These are phyloP conservation scores for Halocaridina rubra DNA, from an alignment of 2,888 invertebrate species.

Conservation along the genomic window DNA sequence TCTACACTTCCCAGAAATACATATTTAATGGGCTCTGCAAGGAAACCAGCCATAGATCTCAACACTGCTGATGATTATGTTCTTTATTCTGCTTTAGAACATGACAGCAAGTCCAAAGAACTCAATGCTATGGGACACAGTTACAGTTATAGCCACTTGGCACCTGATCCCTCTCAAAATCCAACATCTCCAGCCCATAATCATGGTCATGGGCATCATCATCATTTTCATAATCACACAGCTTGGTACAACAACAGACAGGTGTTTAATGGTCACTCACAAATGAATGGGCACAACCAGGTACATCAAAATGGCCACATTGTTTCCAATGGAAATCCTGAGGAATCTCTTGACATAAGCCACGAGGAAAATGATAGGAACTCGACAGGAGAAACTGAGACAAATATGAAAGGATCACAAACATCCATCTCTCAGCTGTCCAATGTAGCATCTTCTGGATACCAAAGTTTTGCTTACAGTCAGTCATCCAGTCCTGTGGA, in stretches of 20 bases:
- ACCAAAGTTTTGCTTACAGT: slow-evolving; percentile 89
- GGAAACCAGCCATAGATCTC: slow-evolving; percentile 65
- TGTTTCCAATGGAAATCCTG: slow-evolving; percentile 47
- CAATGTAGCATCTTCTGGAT: slow-evolving; percentile 85
- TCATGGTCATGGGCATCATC: slow-evolving; percentile 46
- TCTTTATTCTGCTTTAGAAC: slow-evolving; percentile 66
- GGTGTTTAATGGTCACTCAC: slow-evolving; percentile 36
- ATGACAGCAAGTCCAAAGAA: slow-evolving; percentile 46
- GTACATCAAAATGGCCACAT: slow-evolving; percentile 38
- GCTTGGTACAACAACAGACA: slow-evolving; percentile 53
- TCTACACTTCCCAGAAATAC: slow-evolving; percentile 81
- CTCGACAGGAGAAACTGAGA: slow-evolving; percentile 67
- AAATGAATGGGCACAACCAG: slow-evolving; percentile 47
- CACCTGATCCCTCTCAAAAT: slow-evolving; percentile 36
- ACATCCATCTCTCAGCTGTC: slow-evolving; percentile 83
- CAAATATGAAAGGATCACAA: slow-evolving; percentile 73
- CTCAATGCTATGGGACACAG: slow-evolving; percentile 56
- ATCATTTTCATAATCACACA: slow-evolving; percentile 58
- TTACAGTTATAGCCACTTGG: slow-evolving; percentile 58
- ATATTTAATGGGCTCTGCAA: slow-evolving; percentile 69
- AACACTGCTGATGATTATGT: slow-evolving; percentile 67
- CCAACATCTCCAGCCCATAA: slow-evolving; percentile 40
- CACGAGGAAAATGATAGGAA: slow-evolving; percentile 54
- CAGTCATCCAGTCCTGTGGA: slow-evolving; percentile 89
- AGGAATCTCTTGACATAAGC: slow-evolving; percentile 48